Evolutionary conservation across 2,797 vertebrate genomes (phyloP).

Genomic region (Ibycter americanus): DNA sequence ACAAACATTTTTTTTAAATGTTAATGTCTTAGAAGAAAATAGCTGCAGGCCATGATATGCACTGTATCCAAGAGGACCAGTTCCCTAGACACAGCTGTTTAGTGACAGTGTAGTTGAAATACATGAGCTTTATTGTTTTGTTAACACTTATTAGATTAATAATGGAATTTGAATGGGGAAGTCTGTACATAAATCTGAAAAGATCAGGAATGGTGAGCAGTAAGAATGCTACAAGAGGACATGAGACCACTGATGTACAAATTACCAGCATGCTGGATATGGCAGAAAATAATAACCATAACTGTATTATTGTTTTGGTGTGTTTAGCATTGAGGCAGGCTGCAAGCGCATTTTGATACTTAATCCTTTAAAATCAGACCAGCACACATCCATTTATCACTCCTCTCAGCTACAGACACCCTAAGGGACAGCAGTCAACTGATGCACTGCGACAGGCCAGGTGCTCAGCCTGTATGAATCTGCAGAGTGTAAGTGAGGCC

Average conservation of each 20-base stretch:
- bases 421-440: background rate
- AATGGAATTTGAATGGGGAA: background rate
- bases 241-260: background rate
- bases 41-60: background rate
- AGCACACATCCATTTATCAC: background rate
- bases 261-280: fast-evolving
- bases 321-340: background rate
- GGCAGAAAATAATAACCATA: background rate
- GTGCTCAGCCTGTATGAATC: background rate
- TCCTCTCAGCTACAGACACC: background rate
- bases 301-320: background rate
- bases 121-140: background rate
- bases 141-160: constrained; percentile 15
- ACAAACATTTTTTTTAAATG: too few relatives aligned
- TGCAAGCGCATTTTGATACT: background rate
- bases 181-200: background rate
- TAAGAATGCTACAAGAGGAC: background rate
- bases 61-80: background rate
- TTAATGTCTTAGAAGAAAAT: background rate
- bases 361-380: background rate
- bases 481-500: background rate
- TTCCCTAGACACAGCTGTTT: background rate
- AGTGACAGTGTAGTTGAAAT: background rate
- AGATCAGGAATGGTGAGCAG: background rate
- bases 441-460: background rate